Evolutionary conservation across 1,140 invertebrate species (phyloP), one percentile per base, ranked within the genome.

Genomic region (Heliconius eleuchia): DNA sequence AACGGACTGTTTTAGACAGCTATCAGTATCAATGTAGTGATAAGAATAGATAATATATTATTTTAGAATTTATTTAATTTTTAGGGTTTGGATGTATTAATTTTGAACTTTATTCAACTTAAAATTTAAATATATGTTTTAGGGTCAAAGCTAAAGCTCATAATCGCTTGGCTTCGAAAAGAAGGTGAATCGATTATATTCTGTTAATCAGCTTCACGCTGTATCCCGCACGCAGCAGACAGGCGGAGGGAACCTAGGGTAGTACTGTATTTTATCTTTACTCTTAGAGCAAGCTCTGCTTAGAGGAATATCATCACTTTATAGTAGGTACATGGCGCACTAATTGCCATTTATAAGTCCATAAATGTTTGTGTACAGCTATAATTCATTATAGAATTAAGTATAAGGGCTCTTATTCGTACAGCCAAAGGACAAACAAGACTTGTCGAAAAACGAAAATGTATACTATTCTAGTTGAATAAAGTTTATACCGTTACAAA

Each of bases 1-100:
- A 89, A 85, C 77, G 76, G 83, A 79, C 71, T 76, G 78, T 79
- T 81, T 86, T 82, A 83, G 81, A 85, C 76, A 71, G 78, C 78
- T 71, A 79, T 83, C 77, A 75, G 70, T 79, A 77, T 77, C 72
- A 75, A 82, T 79, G 77, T 80, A 30, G 27, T 75, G 77, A 80
- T 75, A 37, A 57, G 79, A 79, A 66, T 66, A 66, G 60, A 66
- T 66, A 30, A 30, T 66, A 34, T 74, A 27, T 71, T 23, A 39
- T 71, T 73, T 46, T 70, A 57, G 30, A 3, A 42, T 27, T 30
- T 9, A 34, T 55, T 57, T 57, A 34, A 11, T 60, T 39, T 60
- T n/a, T 46, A 13, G 9, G 27, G 13, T 42, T 60, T 39, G 8
- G 30, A 60, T 60, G 27, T 60, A 23, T 23, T 60, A 23, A 27